phyloP scores from a whole-genome alignment of 1,140 invertebrate species.

The Scylla paramamosain region DNA sequence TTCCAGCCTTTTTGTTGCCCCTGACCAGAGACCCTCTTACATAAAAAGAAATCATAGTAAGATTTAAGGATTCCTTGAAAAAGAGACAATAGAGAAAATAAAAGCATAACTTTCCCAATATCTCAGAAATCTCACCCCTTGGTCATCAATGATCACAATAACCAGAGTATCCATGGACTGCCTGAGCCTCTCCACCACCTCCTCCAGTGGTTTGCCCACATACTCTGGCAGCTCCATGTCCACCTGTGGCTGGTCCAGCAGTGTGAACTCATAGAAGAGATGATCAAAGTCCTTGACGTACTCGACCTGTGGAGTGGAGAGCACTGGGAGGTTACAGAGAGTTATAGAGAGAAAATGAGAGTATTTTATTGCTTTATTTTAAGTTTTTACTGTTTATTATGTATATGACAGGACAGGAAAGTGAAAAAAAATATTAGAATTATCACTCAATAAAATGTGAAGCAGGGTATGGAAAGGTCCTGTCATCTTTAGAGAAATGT shows the following conservation, averaged over 20 bases:
- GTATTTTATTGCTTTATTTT: background rate
- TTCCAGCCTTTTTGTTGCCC: too few species aligned
- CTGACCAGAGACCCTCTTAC: too few species aligned
- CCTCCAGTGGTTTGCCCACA: conserved; percentile 30
- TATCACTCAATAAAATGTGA: too few species aligned
- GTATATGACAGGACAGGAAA: too few species aligned
- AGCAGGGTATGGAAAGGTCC: too few species aligned
- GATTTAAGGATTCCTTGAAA: too few species aligned
- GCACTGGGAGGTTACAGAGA: background rate
- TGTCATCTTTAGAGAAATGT: too few species aligned
- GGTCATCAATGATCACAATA: background rate
- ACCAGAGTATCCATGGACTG: background rate
- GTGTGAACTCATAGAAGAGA: conserved; percentile 45
- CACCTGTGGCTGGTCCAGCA: conserved; percentile 50
- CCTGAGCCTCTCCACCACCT: conserved; percentile 10
- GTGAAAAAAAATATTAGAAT: too few species aligned
- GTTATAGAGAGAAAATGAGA: background rate
- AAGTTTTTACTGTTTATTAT: too few species aligned
- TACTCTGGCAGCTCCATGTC: background rate
- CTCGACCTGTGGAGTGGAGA: conserved; percentile 12
- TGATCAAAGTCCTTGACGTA: background rate
- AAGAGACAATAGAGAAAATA: too few species aligned
- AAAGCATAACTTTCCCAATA: too few species aligned
- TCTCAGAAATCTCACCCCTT: background rate
- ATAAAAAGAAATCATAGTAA: too few species aligned